phyloP scores from a whole-genome alignment of 2,113 vertebrate species.

The Pollimyrus isidori region DNA sequence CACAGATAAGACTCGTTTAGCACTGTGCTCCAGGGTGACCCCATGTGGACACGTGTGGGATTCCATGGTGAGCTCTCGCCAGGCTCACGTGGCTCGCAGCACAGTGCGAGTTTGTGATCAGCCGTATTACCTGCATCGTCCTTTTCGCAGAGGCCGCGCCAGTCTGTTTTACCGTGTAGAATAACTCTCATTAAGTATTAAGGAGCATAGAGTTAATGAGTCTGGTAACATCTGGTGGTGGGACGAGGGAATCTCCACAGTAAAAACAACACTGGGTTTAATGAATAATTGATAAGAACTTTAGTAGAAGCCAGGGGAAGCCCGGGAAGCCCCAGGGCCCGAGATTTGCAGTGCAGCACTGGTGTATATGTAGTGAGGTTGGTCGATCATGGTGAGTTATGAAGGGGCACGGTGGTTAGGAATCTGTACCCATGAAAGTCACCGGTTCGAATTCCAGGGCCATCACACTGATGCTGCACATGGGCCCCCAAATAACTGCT shows the following conservation, averaged over 20 bases:
- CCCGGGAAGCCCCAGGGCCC: background rate
- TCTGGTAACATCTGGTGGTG: slow-evolving; percentile 30
- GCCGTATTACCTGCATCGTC: background rate
- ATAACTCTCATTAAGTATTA: slow-evolving; percentile 34
- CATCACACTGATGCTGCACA: background rate
- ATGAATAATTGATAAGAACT: slow-evolving; percentile 43
- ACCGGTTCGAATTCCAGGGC: background rate
- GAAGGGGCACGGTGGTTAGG: background rate
- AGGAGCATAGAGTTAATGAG: slow-evolving; percentile 30
- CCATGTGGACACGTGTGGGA: slow-evolving; percentile 13
- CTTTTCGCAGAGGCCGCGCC: background rate
- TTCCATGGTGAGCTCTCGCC: background rate
- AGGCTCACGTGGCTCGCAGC: background rate
- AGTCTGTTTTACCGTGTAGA: slow-evolving; percentile 1
- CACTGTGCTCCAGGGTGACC: slow-evolving; percentile 11
- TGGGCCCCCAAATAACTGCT: background rate
- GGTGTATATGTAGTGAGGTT: background rate
- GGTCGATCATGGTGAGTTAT: background rate
- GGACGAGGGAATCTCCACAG: slow-evolving; percentile 28
- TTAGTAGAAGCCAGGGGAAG: slow-evolving; percentile 14
- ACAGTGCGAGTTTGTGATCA: background rate
- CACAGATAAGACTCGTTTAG: slow-evolving; percentile 36
- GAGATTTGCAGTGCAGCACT: background rate
- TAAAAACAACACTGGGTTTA: slow-evolving; percentile 42
- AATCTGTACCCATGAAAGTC: background rate